Evolutionary conservation across 2,888 invertebrate species (phyloP), one percentile per base, ranked within the genome.

Genomic region (Adelphocoris suturalis): DNA sequence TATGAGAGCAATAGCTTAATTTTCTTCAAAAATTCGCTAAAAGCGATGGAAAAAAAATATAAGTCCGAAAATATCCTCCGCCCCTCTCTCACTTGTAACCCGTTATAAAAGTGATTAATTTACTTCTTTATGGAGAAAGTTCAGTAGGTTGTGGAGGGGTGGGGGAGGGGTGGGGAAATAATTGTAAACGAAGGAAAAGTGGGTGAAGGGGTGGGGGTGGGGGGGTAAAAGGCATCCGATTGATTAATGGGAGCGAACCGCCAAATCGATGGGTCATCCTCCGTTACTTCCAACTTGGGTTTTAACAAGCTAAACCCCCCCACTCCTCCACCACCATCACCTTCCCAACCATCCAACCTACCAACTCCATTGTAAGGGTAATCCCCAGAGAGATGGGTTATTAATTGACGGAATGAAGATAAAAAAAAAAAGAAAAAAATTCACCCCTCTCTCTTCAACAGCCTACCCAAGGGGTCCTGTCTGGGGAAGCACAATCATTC

Each of bases 231-330:
- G 27, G 68, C 68, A 68, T 68, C 23, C 68, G 68, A 68, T 68
- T 68, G 68, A 68, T 68, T 68, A 23, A 68, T 68, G 68, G 68
- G 68, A 68, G 68, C 68, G 68, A 68, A 68, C 68, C 23, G 23
- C 23, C 68, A 68, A 68, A 68, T 68, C 68, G 68, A 68, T 68
- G 68, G 68, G 68, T 68, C 68, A 68, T 68, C 68, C 68, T 68
- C 68, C 68, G 68, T 68, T 68, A 68, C 68, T 68, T 68, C 68
- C n/a, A 68, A 68, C 68, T 68, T 23, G 23, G n/a, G 68, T 68
- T 68, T 61, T 68, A 68, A 68, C 68, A 68, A 68, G 68, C 68
- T 23, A 23, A 0, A 7, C 68, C 68, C 68, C 68, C n/a, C n/a
- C n/a, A n/a, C n/a, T n/a, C n/a, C n/a, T n/a, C n/a, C 12, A 23